Evolutionary conservation across 2,113 vertebrate genomes (phyloP).

Genomic region (Coryphaenoides rupestris): DNA sequence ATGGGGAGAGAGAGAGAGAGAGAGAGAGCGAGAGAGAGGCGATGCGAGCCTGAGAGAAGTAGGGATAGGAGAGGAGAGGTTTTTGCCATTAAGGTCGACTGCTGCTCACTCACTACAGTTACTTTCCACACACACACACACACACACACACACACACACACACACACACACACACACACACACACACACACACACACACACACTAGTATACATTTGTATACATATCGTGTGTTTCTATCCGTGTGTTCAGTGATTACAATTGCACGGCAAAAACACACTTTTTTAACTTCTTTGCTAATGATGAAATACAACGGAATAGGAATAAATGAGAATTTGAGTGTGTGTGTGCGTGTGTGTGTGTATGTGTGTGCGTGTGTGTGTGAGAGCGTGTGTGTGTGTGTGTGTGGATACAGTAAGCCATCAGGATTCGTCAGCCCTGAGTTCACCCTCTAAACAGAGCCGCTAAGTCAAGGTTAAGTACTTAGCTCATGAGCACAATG

Average conservation of each 20-base stretch:
- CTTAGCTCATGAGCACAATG: constrained; percentile 37
- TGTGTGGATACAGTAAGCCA: constrained; percentile 13
- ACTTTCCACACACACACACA: constrained; percentile 42
- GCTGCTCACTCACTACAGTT: constrained; percentile 54
- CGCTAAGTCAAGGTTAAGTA: constrained; percentile 55
- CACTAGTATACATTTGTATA: neutral
- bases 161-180: constrained; percentile 13
- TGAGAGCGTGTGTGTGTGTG: constrained; percentile 17
- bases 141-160: constrained; percentile 11
- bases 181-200: constrained; percentile 23
- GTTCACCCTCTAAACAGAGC: constrained; percentile 47
- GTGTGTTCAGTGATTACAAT: constrained; percentile 17
- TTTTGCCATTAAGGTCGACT: constrained; percentile 72
- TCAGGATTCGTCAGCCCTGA: constrained; percentile 39
- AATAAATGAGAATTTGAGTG: too few relatives aligned
- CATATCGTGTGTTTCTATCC: too few relatives aligned
- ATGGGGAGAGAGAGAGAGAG: constrained; percentile 37
- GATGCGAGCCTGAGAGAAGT: constrained; percentile 45
- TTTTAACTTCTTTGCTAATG: too few relatives aligned
- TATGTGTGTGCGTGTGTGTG: too few relatives aligned
- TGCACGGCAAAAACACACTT: neutral
- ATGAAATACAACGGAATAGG: too few relatives aligned
- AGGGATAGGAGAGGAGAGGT: constrained; percentile 40
- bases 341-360: neutral
- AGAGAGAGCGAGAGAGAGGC: constrained; percentile 31